These are phyloP conservation scores for Aurelia sp. DNA, from an alignment of 30 jellyfish, hydroid and myxozoan genomes.

Conservation along the genomic window DNA sequence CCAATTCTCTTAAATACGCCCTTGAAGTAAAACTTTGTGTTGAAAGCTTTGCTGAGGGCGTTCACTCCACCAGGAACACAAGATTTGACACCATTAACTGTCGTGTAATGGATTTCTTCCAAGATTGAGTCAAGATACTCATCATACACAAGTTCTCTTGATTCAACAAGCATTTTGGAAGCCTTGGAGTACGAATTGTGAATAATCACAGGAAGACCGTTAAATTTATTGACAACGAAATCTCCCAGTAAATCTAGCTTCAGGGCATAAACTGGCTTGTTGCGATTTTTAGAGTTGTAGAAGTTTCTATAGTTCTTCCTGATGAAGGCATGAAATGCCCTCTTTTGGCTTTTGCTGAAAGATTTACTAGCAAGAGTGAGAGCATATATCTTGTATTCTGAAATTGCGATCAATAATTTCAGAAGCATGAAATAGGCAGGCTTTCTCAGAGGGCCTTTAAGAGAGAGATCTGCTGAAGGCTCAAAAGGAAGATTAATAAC, in stretches of 20 bases:
- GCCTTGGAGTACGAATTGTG: conserved; percentile 2
- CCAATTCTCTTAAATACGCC: conserved; percentile 7
- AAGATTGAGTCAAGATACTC: background rate
- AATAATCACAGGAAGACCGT: conserved; percentile 10
- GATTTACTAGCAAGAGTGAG: too few species aligned
- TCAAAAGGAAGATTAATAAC: too few species aligned
- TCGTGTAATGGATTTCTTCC: background rate
- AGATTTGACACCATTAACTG: background rate
- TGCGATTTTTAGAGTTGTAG: too few species aligned
- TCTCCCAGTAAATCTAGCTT: background rate
- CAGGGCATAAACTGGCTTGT: too few species aligned
- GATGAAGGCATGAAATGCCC: too few species aligned
- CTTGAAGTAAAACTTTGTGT: background rate
- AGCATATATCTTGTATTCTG: too few species aligned
- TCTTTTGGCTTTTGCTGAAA: too few species aligned
- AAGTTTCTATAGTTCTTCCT: too few species aligned
- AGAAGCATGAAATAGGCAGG: too few species aligned
- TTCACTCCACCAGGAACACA: conserved; percentile 26
- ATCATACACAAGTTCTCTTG: background rate
- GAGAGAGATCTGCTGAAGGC: too few species aligned
- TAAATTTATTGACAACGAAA: background rate
- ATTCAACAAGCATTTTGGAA: background rate
- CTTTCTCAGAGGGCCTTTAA: too few species aligned
- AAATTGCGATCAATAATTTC: too few species aligned
- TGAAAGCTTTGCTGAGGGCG: conserved; percentile 9